Base-by-base conservation (phyloP, 2,113 vertebrate species). In the Suricata suricatta region DNA sequence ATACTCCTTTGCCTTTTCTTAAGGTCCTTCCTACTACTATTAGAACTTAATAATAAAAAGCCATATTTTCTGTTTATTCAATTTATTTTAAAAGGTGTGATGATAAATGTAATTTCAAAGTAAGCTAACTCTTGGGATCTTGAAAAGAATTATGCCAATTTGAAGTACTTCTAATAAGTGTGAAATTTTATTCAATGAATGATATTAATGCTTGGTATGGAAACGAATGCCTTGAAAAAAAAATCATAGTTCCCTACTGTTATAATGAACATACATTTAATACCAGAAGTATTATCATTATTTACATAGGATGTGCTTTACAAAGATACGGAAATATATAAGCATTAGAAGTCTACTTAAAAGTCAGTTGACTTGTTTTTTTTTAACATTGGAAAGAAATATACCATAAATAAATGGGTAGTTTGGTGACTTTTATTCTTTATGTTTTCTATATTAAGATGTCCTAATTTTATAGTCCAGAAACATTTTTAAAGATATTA, bases 21-120 rank as follows among this genome's bases (percentile, higher is more conserved):
- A 88, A 71, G 54, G 84, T 14, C 31, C 50, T 95, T 88, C 83
- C 68, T 1, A 57, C 15, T 88, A 60, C 47, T 52, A 16, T 90
- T 95, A 96, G 72, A 64, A 97, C 68, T 77, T 86, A 97, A 79
- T 9, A 93, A 9, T 71, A 64, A 81, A 79, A 97, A 83, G 35
- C 19, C 72, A 1, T 92, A 79, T 64, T 88, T 95, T 89, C 41
- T 68, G 11, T 88, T 60, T 83, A 29, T 90, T 91, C 91, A 87
- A 79, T 85, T 16, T 95, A 25, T 96, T 96, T 95, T 27, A 63
- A 93, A 94, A 82, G 13, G 16, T 79, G 2, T 80, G 50, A 41
- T 80, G 35, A 69, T 54, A 76, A 64, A 77, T 87, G 76, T 87
- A 96, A 92, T 84, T 97, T 90, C 57, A 95, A 25, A 93, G 33